Evolutionary conservation across 30 jellyfish, hydroid and myxozoan species (phyloP).

Genomic region (Nemopilema nomurai): DNA sequence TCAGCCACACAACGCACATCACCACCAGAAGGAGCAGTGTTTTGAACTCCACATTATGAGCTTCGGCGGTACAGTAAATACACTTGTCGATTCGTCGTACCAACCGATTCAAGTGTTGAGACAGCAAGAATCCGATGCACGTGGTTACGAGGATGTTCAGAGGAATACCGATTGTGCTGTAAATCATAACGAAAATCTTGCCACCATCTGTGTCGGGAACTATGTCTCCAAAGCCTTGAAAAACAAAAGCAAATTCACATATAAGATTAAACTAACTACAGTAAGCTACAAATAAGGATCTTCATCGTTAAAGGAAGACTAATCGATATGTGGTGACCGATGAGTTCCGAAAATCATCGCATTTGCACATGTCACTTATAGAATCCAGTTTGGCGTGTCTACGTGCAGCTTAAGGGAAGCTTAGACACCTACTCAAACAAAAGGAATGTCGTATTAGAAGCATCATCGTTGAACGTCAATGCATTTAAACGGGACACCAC

Average conservation of each 20-base stretch:
- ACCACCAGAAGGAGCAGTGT: slow-evolving; percentile 3
- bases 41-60: slow-evolving; percentile 25
- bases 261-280: background rate
- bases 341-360: no score
- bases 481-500: no score
- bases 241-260: background rate
- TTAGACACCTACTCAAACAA: no score
- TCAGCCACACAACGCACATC: slow-evolving; percentile 13
- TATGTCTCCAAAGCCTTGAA: slow-evolving; percentile 38
- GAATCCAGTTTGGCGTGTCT: no score
- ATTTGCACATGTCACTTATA: no score
- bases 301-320: background rate
- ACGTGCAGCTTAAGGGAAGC: no score
- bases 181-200: slow-evolving; percentile 22
- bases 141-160: slow-evolving; percentile 32
- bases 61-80: background rate
- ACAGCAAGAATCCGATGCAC: slow-evolving; percentile 38
- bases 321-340: no score
- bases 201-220: slow-evolving; percentile 56
- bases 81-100: slow-evolving; percentile 10
- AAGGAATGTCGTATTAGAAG: no score
- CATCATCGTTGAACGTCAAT: no score
- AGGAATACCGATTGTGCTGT: slow-evolving; percentile 47
- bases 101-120: slow-evolving; percentile 17
- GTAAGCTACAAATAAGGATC: no score